Evolutionary conservation across 2,113 vertebrate genomes (phyloP).

Genomic region (Ariopsis seemanni): DNA sequence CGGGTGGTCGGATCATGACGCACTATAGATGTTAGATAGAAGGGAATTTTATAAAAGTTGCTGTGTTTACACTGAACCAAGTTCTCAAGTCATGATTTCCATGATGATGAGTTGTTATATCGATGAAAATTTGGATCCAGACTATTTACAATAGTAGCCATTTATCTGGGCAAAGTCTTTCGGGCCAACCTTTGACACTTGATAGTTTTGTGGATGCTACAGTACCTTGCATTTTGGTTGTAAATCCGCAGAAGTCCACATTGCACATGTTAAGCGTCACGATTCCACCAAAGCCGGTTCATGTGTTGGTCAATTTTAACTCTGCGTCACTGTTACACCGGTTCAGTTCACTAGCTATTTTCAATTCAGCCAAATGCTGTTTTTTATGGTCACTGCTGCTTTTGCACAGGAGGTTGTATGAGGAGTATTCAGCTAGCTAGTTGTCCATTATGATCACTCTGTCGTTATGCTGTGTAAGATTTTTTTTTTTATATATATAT

Average conservation of each 20-base stretch:
- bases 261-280: conserved; percentile 2
- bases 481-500: too few species aligned
- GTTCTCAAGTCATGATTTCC: not conserved
- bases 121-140: not conserved
- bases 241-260: not conserved
- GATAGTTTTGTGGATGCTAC: conserved; percentile 34
- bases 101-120: too few species aligned
- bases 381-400: conserved; percentile 34
- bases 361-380: not conserved
- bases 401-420: conserved; percentile 42
- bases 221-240: conserved; percentile 7
- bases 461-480: conserved; percentile 18
- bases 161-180: conserved; percentile 7
- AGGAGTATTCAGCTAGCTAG: conserved; percentile 3
- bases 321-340: not conserved
- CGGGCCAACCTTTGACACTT: not conserved
- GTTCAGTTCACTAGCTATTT: not conserved
- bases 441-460: conserved; percentile 5
- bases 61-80: conserved; percentile 7
- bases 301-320: conserved; percentile 4
- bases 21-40: not conserved
- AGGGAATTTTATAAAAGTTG: not conserved
- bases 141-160: not conserved
- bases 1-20: not conserved
- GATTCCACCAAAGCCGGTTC: not conserved